Percentiles rank a stretch among this genome's conserved stretches.
Evolutionary conservation across 2,797 vertebrate species (phyloP).

Genomic region (Synaphobranchus kaupii): DNA sequence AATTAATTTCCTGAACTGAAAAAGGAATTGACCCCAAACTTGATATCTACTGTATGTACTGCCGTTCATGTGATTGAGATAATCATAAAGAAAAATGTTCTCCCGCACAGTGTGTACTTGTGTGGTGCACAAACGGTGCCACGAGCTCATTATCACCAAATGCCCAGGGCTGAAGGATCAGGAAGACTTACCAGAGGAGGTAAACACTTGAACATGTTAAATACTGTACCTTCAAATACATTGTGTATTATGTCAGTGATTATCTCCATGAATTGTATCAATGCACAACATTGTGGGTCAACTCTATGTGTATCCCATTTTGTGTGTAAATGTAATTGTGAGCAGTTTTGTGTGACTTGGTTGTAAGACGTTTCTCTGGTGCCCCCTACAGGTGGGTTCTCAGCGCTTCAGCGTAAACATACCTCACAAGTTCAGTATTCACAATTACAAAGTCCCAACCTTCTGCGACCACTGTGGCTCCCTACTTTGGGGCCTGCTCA

Average conservation of each 20-base stretch:
- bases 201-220: slow-evolving; percentile 54
- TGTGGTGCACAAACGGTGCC: slow-evolving; percentile 97
- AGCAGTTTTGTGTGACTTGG: not conserved
- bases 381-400: slow-evolving; percentile 85
- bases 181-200: slow-evolving; percentile 91
- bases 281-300: not conserved
- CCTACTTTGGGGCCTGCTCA: slow-evolving; percentile 94
- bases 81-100: not conserved
- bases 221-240: not conserved
- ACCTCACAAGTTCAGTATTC: slow-evolving; percentile 98
- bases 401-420: slow-evolving; percentile 98
- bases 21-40: not conserved
- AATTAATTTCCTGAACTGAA: not conserved
- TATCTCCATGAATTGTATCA: not conserved
- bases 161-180: slow-evolving; percentile 97
- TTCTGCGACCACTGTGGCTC: slow-evolving; percentile 99
- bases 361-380: slow-evolving; percentile 55
- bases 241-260: not conserved
- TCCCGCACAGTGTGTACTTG: slow-evolving; percentile 88
- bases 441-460: slow-evolving; percentile 98
- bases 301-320: not conserved
- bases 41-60: not conserved
- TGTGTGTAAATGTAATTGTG: not conserved
- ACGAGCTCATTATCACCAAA: slow-evolving; percentile 97
- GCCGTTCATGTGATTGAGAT: not conserved